A percentile compares a stretch with the other conserved stretches of the same genome.
phyloP scores from a whole-genome alignment of 2,797 vertebrate species.

The Myiotriccus ornatus region DNA sequence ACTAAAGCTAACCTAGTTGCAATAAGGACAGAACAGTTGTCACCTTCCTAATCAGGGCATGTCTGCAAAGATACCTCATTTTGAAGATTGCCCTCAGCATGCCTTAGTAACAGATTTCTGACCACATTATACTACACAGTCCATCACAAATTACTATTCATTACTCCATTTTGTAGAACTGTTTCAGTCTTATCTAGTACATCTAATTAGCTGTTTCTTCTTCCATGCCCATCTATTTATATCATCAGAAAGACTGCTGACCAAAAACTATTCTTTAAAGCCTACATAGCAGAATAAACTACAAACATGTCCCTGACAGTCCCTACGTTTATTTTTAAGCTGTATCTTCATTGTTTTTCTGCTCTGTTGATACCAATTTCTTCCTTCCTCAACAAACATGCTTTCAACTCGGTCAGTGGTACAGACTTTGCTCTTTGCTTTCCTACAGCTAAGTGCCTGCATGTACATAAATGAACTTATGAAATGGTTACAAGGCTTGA shows the following conservation, averaged over 20 bases:
- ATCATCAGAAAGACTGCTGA: background rate
- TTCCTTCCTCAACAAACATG: background rate
- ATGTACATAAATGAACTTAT: background rate
- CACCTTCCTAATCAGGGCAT: background rate
- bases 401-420: background rate
- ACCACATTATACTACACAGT: background rate
- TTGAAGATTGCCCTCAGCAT: background rate
- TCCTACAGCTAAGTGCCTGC: background rate
- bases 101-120: background rate
- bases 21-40: background rate
- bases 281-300: background rate
- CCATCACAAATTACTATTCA: background rate
- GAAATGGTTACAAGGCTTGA: background rate
- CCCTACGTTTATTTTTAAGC: background rate
- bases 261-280: background rate
- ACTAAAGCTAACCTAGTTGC: background rate
- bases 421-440: background rate
- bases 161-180: background rate
- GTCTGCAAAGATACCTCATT: background rate
- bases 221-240: background rate
- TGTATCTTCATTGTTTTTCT: background rate
- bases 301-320: background rate
- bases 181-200: background rate
- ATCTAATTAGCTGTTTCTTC: background rate
- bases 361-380: background rate